These are phyloP conservation scores for Diadophis punctatus DNA, from an alignment of 2,113 vertebrate species.

Conservation along the genomic window DNA sequence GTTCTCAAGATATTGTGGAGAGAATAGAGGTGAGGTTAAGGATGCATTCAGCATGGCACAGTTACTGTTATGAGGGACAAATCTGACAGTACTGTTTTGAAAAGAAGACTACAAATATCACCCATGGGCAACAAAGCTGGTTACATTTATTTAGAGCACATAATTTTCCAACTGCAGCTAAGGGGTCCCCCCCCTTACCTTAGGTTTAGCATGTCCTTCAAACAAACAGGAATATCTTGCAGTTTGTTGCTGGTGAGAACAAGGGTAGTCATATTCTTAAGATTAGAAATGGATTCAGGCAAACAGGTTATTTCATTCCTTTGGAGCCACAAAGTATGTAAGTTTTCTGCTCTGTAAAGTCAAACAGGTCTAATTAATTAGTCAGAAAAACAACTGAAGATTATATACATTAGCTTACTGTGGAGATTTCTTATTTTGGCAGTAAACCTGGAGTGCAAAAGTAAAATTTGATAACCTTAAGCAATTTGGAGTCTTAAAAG, in stretches of 20 bases:
- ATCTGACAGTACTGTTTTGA: not conserved
- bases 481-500: not conserved
- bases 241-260: conserved; percentile 89
- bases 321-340: conserved; percentile 94
- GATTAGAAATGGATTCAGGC: conserved; percentile 81
- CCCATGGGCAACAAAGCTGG: too few species aligned
- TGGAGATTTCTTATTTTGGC: not conserved
- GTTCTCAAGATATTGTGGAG: not conserved
- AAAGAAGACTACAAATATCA: not conserved
- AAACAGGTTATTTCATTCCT: conserved; percentile 82
- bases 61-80: not conserved
- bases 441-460: not conserved
- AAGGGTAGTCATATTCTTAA: conserved; percentile 84
- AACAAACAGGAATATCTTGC: conserved; percentile 80
- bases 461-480: not conserved
- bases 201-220: conserved; percentile 85
- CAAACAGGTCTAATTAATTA: not conserved
- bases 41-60: not conserved
- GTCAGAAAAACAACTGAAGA: not conserved
- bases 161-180: too few species aligned
- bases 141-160: not conserved
- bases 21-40: not conserved
- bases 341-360: conserved; percentile 81
- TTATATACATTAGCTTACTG: not conserved
- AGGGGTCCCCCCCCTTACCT: conserved; percentile 66